phyloP scores from a whole-genome alignment of 2,888 invertebrate genomes.

The Microchrysa polita region DNA sequence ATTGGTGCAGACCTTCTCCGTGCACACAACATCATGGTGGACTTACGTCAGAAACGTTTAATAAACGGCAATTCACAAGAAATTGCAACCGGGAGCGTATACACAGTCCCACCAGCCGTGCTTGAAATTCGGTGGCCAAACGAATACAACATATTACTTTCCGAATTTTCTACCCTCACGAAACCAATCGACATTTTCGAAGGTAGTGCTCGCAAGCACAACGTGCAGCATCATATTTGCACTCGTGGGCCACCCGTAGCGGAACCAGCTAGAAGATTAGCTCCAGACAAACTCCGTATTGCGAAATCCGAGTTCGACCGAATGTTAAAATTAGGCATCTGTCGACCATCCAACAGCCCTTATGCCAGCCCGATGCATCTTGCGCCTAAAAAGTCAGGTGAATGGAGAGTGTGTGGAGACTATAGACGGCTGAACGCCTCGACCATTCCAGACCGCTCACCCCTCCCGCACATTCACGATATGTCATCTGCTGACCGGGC shows the following conservation, averaged over 20 bases:
- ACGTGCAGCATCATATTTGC: slow-evolving; percentile 13
- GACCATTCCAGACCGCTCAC: not conserved
- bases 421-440: slow-evolving; percentile 9
- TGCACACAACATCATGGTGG: not conserved
- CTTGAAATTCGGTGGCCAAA: not conserved
- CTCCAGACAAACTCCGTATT: slow-evolving; percentile 6
- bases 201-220: not conserved
- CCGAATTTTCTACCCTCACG: not conserved
- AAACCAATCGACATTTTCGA: not conserved
- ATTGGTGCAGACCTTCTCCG: not conserved
- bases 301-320: slow-evolving; percentile 2
- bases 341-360: not conserved
- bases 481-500: not conserved
- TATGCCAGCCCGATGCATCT: not conserved
- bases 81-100: not conserved
- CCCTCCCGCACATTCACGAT: not conserved
- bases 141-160: not conserved
- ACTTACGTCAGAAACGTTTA: not conserved
- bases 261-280: not conserved
- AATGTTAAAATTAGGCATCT: not conserved
- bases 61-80: not conserved
- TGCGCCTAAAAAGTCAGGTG: not conserved
- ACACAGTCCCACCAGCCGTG: not conserved
- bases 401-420: slow-evolving; percentile 8
- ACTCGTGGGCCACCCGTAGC: slow-evolving; percentile 22